Base-by-base conservation (phyloP, 2,888 invertebrate species). In the Tillus elongatus region DNA sequence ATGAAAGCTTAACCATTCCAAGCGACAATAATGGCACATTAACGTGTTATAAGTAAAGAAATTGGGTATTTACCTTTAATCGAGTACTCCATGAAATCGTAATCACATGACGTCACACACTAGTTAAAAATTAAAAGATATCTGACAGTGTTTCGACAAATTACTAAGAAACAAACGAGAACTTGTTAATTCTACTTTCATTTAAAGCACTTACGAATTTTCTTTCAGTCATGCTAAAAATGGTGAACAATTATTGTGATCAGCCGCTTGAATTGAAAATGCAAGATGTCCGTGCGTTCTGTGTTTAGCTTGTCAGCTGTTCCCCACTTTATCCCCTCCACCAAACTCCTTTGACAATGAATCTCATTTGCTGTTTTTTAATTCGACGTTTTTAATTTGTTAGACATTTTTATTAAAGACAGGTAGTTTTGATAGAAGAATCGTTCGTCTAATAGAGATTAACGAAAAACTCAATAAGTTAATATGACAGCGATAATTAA, bases 81-180 rank as follows among this genome's bases (percentile, higher is more conserved):
- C 51, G 48, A 50, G 53, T 52, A 56, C 58, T 54, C 60, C 59
- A 60, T 60, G 52, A 57, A 60, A 62, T 61, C 60, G 61, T 60
- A 59, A 62, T 61, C 62, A 61, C 60, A 63, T 64, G 64, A 64
- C 64, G 64, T 64, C 64, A 64, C 62, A 42, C 40, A 50, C 46
- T 44, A 47, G 47, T 52, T 56, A 56, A 55, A 61, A 60, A 58
- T 55, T 56, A 55, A 53, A 50, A 37, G 13, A 33, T 49, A 50
- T 46, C 44, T 45, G 52, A 50, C 51, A 50, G 50, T 47, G 43
- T 46, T 46, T 44, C 45, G 44, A 40, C 34, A 45, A 46, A 42
- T 33, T 44, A 46, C 47, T 42, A 49, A 46, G 50, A 47, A 39
- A 45, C 51, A 56, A 54, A 50, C 42, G 45, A 54, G 43, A 48